Evolutionary conservation across 2,888 invertebrate species (phyloP).

Genomic region (Stenodema calcarata): DNA sequence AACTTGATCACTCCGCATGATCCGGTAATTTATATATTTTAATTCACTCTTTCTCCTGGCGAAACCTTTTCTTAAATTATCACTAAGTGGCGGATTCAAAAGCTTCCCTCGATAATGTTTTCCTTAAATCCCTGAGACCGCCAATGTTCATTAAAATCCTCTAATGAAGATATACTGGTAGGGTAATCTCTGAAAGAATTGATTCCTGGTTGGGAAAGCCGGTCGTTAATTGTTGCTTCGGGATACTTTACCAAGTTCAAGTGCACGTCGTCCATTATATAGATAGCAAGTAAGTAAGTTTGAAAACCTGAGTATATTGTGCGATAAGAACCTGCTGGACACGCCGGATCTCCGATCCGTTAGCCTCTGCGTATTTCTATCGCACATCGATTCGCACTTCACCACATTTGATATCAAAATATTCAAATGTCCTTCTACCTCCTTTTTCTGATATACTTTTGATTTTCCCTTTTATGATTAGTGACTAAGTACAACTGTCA

Average conservation of each 20-base stretch:
- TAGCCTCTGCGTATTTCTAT: background rate
- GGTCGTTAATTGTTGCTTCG: background rate
- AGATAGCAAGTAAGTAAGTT: conserved; percentile 7
- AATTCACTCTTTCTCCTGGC: background rate
- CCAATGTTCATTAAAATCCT: background rate
- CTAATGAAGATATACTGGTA: background rate
- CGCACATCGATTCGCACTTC: background rate
- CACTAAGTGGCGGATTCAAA: background rate
- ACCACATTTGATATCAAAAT: background rate
- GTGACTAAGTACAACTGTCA: too few relatives aligned
- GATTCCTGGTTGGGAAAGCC: background rate
- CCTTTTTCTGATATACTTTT: background rate
- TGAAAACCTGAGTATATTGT: background rate
- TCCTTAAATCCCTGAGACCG: background rate
- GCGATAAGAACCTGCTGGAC: conserved; percentile 9
- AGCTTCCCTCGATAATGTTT: background rate
- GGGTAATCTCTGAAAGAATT: background rate
- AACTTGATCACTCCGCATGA: background rate
- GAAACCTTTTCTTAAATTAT: background rate
- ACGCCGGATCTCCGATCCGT: background rate
- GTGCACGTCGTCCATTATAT: conserved; percentile 11
- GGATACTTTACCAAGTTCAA: background rate
- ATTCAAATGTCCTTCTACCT: background rate
- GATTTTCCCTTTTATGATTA: too few relatives aligned
- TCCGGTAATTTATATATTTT: background rate